Percentiles rank a stretch among this genome's conserved stretches.
Evolutionary conservation across 1,140 invertebrate species (phyloP).

Genomic region (Adoxophyes honmai): DNA sequence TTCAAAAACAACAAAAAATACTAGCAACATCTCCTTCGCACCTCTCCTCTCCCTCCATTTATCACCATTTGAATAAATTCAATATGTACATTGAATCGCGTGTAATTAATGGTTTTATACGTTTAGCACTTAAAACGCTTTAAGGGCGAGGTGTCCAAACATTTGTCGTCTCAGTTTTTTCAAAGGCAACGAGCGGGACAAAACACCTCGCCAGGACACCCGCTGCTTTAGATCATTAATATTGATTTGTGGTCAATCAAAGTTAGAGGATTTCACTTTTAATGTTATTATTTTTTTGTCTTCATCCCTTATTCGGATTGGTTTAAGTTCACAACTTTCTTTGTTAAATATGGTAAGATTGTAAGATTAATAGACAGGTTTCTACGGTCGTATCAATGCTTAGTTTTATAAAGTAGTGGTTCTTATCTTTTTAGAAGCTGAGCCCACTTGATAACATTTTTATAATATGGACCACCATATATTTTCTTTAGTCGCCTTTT

Average conservation of each 20-base stretch:
- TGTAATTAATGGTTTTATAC: slow-evolving; percentile 77
- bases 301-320: slow-evolving; percentile 15
- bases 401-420: no score
- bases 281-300: slow-evolving; percentile 65
- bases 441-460: no score
- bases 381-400: no score
- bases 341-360: no score
- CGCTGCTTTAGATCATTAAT: slow-evolving; percentile 74
- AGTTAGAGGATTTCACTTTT: slow-evolving; percentile 73
- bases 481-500: no score
- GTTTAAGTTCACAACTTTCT: no score
- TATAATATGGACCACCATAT: no score
- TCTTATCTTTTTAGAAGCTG: no score
- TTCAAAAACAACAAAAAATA: slow-evolving; percentile 39
- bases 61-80: slow-evolving; percentile 77
- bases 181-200: slow-evolving; percentile 35
- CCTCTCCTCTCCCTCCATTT: slow-evolving; percentile 69
- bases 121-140: slow-evolving; percentile 75
- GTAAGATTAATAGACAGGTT: no score
- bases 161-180: slow-evolving; percentile 38
- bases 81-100: slow-evolving; percentile 75
- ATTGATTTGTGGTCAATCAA: slow-evolving; percentile 77
- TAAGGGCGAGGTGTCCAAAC: slow-evolving; percentile 75
- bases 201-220: slow-evolving; percentile 48
- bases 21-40: slow-evolving; percentile 44